These are phyloP conservation scores for Gobiocypris rarus DNA, from an alignment of 2,113 vertebrate species.

Conservation along the genomic window DNA sequence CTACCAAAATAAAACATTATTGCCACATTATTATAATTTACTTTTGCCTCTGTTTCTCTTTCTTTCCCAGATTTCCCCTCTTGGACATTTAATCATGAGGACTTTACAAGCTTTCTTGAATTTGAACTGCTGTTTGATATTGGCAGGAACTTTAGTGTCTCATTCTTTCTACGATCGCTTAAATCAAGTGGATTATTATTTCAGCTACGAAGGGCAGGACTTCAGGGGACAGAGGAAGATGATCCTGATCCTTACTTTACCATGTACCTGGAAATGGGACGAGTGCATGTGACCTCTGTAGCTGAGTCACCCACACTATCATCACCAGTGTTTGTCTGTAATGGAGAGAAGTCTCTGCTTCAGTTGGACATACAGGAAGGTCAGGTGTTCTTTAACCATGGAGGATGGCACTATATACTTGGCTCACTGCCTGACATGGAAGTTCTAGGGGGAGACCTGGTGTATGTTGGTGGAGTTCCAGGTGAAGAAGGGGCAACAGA, in stretches of 20 bases:
- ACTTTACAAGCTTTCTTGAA: conserved; percentile 76
- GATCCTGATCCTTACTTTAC: conserved; percentile 72
- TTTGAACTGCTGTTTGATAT: conserved; percentile 72
- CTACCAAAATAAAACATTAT: not conserved
- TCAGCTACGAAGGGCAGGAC: conserved; percentile 72
- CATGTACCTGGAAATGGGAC: conserved; percentile 78
- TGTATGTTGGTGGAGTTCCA: conserved; percentile 80
- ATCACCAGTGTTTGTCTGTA: conserved; percentile 72
- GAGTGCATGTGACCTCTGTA: conserved; percentile 67
- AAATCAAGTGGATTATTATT: conserved; percentile 82
- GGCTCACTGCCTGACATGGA: conserved; percentile 69
- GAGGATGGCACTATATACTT: conserved; percentile 64
- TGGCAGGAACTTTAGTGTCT: conserved; percentile 80
- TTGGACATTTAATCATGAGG: conserved; percentile 85
- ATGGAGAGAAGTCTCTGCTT: conserved; percentile 80
- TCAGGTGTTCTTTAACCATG: conserved; percentile 65
- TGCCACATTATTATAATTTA: not conserved
- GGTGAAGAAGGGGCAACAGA: conserved; percentile 39
- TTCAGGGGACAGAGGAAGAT: conserved; percentile 34
- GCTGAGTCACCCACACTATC: conserved; percentile 49
- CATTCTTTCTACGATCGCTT: conserved; percentile 85
- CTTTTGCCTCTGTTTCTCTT: not conserved
- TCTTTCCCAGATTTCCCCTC: conserved; percentile 78
- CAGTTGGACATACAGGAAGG: conserved; percentile 72
- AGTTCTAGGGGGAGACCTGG: conserved; percentile 66